These are phyloP conservation scores for Antigone vipio DNA, from an alignment of 2,113 vertebrate species.

Conservation along the genomic window DNA sequence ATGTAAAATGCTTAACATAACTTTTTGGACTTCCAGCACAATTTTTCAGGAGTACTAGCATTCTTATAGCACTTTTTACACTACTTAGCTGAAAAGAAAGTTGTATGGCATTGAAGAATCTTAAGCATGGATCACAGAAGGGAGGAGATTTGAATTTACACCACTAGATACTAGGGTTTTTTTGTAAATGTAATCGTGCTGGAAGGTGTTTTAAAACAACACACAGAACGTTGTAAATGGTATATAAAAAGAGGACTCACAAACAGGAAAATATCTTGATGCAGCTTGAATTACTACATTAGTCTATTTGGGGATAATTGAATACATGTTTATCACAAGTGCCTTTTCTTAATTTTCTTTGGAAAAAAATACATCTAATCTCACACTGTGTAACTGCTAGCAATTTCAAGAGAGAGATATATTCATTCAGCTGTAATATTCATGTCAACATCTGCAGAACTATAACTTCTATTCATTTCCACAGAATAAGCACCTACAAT, in stretches of 20 bases:
- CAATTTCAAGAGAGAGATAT: background rate
- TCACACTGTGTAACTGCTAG: background rate
- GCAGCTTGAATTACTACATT: background rate
- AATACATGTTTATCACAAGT: background rate
- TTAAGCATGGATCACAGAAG: background rate
- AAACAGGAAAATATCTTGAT: background rate
- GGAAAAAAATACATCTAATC: background rate
- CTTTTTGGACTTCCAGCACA: background rate
- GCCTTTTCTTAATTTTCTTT: background rate
- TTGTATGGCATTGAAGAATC: background rate
- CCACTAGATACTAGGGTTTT: background rate
- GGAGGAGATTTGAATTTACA: background rate
- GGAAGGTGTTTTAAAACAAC: background rate
- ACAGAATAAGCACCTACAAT: background rate
- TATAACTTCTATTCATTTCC: background rate
- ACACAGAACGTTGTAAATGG: background rate
- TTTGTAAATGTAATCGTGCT: background rate
- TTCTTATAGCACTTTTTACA: background rate
- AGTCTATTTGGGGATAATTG: background rate
- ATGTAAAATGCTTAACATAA: background rate
- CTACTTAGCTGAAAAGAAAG: background rate
- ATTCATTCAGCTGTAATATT: background rate
- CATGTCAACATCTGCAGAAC: background rate
- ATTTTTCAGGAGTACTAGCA: background rate
- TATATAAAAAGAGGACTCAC: background rate